Percentiles rank a stretch among this genome's conserved stretches.
These are phyloP conservation scores for Apodemia mormo DNA, from an alignment of 2,888 invertebrate species.

Conservation along the genomic window DNA sequence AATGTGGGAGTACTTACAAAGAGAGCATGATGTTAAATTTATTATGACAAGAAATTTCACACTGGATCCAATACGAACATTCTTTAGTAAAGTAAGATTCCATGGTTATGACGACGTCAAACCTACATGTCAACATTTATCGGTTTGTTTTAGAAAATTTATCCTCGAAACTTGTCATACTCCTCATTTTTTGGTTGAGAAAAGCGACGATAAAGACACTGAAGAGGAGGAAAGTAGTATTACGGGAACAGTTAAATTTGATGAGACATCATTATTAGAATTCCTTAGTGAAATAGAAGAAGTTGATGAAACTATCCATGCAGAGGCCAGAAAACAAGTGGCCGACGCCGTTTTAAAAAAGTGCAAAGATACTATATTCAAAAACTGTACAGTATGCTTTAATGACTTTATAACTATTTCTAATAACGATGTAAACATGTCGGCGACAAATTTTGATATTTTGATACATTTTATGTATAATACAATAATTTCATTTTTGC, in stretches of 20 bases:
- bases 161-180: background rate
- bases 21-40: background rate
- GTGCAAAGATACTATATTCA: background rate
- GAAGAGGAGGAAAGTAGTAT: background rate
- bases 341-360: background rate
- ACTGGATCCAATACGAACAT: background rate
- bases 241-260: background rate
- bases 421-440: background rate
- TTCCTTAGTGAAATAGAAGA: background rate
- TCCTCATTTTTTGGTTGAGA: background rate
- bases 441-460: background rate
- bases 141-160: background rate
- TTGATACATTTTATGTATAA: slow-evolving; percentile 1
- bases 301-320: background rate
- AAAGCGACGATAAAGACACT: background rate
- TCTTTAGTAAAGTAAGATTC: background rate
- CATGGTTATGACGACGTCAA: background rate
- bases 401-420: background rate
- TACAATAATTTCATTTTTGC: background rate
- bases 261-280: background rate
- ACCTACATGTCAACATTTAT: background rate
- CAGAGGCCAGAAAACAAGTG: background rate
- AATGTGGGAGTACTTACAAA: slow-evolving; percentile 3
- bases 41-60: background rate
- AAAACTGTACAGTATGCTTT: background rate